Evolutionary conservation across 30 jellyfish, hydroid and myxozoan species (phyloP).

Genomic region (Aurelia sp.): DNA sequence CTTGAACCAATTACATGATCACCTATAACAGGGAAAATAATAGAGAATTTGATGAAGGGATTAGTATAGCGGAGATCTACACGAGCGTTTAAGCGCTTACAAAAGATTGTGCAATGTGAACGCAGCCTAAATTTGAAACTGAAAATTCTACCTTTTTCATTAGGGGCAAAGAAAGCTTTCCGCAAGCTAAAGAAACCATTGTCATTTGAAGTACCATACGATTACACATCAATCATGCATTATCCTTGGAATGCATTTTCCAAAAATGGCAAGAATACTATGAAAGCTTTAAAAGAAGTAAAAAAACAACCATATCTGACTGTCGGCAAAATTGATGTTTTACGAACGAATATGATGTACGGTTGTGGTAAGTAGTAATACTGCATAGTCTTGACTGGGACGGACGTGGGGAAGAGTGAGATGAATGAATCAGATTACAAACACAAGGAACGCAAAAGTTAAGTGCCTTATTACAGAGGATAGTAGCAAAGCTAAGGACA

Average conservation of each 20-base stretch:
- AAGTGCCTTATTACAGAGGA: too few relatives aligned
- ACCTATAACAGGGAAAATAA: too few relatives aligned
- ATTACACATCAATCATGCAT: slow-evolving; percentile 92
- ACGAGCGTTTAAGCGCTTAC: too few relatives aligned
- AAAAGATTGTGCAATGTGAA: too few relatives aligned
- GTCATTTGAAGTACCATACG: slow-evolving; percentile 87
- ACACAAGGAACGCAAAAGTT: too few relatives aligned
- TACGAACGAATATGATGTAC: slow-evolving; percentile 77
- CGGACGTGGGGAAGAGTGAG: not conserved
- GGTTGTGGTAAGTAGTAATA: slow-evolving; percentile 35
- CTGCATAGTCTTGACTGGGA: not conserved
- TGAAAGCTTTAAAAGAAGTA: slow-evolving; percentile 57
- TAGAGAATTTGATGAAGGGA: too few relatives aligned
- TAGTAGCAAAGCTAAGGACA: too few relatives aligned
- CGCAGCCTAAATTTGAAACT: too few relatives aligned
- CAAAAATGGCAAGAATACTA: slow-evolving; percentile 79
- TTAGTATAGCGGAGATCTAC: too few relatives aligned
- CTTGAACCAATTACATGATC: too few relatives aligned
- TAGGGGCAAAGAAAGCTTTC: slow-evolving; percentile 88
- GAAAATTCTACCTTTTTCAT: not conserved
- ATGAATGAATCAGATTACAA: too few relatives aligned
- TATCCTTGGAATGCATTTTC: slow-evolving; percentile 96
- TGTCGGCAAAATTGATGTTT: slow-evolving; percentile 76
- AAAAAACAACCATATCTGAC: slow-evolving; percentile 71
- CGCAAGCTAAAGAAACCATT: slow-evolving; percentile 64